These are phyloP conservation scores for Poeciliopsis turneri DNA, from an alignment of 2,797 vertebrate species.

Conservation along the genomic window DNA sequence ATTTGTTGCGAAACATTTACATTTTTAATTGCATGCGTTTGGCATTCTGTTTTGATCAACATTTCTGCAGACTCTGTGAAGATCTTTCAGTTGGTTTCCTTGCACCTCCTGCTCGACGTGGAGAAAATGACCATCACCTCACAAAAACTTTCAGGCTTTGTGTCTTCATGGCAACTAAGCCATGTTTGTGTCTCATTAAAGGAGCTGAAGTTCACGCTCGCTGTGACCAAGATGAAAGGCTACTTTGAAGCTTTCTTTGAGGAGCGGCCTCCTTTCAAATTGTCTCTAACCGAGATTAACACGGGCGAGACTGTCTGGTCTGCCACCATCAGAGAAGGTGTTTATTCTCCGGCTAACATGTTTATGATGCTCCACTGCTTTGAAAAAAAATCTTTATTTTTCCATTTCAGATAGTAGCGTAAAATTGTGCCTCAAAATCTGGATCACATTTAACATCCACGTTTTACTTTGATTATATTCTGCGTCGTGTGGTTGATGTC, in stretches of 20 bases:
- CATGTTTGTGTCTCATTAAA: conserved; percentile 53
- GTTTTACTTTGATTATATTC: conserved; percentile 15
- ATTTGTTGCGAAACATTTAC: neutral
- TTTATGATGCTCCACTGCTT: neutral
- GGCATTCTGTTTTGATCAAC: too few species aligned
- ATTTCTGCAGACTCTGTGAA: neutral
- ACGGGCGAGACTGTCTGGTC: conserved; percentile 84
- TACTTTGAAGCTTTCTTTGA: conserved; percentile 90
- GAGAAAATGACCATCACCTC: neutral
- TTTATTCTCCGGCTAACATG: neutral
- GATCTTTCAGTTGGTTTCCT: neutral
- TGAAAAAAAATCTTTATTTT: neutral
- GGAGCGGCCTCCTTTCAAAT: conserved; percentile 84
- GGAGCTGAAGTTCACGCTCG: conserved; percentile 86
- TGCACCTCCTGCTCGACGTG: neutral
- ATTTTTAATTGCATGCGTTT: neutral
- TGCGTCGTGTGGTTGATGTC: neutral
- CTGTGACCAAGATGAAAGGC: conserved; percentile 83
- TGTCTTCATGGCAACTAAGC: neutral
- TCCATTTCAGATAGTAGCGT: neutral
- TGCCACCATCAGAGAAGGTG: conserved; percentile 85
- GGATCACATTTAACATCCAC: neutral
- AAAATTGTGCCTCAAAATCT: neutral
- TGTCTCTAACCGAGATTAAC: conserved; percentile 82
- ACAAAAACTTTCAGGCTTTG: neutral